Evolutionary conservation across 2,888 invertebrate species (phyloP).

Genomic region (Rhodophaea formosa): DNA sequence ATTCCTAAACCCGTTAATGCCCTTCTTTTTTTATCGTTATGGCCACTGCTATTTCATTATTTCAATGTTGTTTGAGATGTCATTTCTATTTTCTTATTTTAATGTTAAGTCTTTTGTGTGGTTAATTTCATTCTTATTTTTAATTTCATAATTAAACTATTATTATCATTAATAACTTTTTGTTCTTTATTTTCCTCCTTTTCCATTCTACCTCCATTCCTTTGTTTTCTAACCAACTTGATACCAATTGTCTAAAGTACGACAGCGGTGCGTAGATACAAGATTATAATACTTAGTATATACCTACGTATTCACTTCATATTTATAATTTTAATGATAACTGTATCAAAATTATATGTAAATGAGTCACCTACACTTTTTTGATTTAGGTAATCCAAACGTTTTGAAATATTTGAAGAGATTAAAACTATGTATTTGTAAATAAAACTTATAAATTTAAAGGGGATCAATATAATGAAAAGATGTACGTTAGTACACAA

Average conservation of each 20-base stretch:
- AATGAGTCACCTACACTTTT: constrained; percentile 23
- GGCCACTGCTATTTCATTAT: constrained; percentile 44
- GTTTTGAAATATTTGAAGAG: constrained; percentile 52
- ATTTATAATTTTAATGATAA: constrained; percentile 10
- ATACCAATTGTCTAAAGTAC: constrained; percentile 64
- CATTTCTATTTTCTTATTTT: constrained; percentile 68
- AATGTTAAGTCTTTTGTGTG: constrained; percentile 78
- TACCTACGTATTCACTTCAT: constrained; percentile 14
- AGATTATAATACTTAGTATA: not conserved
- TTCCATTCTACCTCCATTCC: constrained; percentile 50
- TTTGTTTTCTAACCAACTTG: constrained; percentile 46
- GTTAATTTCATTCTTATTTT: constrained; percentile 79
- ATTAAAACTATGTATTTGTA: constrained; percentile 69
- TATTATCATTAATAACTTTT: constrained; percentile 75
- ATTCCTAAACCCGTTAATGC: constrained; percentile 38
- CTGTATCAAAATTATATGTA: constrained; percentile 18
- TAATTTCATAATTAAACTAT: constrained; percentile 79
- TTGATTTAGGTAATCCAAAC: constrained; percentile 31
- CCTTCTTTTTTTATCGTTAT: constrained; percentile 34
- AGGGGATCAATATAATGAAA: constrained; percentile 79
- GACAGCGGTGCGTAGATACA: constrained; percentile 34
- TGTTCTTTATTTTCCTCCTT: constrained; percentile 68
- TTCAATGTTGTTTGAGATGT: constrained; percentile 45
- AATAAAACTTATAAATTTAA: constrained; percentile 76
- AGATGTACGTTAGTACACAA: constrained; percentile 75